These are phyloP conservation scores for Stegophylla sp. DNA, from an alignment of 2,888 invertebrate species.

Conservation along the genomic window DNA sequence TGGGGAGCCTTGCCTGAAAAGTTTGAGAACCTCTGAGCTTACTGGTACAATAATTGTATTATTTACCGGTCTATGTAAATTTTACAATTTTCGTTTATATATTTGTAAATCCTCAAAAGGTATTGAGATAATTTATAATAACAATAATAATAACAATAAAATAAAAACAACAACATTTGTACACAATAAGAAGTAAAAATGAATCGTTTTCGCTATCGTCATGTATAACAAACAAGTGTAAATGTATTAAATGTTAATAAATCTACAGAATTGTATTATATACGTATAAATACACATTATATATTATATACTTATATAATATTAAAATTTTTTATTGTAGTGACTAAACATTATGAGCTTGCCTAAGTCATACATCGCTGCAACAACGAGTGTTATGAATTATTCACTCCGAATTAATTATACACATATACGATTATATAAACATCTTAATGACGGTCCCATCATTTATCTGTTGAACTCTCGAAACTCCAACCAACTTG, in stretches of 20 bases:
- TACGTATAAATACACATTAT: background rate
- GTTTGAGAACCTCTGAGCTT: too few relatives aligned
- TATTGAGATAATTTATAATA: slow-evolving; percentile 28
- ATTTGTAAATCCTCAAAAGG: background rate
- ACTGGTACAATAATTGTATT: background rate
- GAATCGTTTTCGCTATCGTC: slow-evolving; percentile 13
- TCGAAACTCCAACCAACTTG: too few relatives aligned
- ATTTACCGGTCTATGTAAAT: slow-evolving; percentile 24
- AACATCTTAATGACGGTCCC: slow-evolving; percentile 17
- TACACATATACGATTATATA: slow-evolving; percentile 13
- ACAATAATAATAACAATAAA: slow-evolving; percentile 25
- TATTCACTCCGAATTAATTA: background rate
- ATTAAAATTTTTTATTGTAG: slow-evolving; percentile 4
- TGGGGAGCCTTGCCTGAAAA: too few relatives aligned
- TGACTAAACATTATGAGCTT: slow-evolving; percentile 51
- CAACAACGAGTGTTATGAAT: slow-evolving; percentile 1
- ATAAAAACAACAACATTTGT: slow-evolving; percentile 42
- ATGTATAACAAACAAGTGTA: slow-evolving; percentile 20
- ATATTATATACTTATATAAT: too few relatives aligned
- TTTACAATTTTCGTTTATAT: slow-evolving; percentile 34
- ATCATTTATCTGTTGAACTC: slow-evolving; percentile 18
- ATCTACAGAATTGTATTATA: slow-evolving; percentile 38
- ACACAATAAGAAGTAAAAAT: slow-evolving; percentile 35
- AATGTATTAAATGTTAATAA: slow-evolving; percentile 22
- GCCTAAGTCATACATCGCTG: slow-evolving; percentile 5